These are phyloP conservation scores for Phthorimaea operculella DNA, from an alignment of 1,140 invertebrate species.

Conservation along the genomic window DNA sequence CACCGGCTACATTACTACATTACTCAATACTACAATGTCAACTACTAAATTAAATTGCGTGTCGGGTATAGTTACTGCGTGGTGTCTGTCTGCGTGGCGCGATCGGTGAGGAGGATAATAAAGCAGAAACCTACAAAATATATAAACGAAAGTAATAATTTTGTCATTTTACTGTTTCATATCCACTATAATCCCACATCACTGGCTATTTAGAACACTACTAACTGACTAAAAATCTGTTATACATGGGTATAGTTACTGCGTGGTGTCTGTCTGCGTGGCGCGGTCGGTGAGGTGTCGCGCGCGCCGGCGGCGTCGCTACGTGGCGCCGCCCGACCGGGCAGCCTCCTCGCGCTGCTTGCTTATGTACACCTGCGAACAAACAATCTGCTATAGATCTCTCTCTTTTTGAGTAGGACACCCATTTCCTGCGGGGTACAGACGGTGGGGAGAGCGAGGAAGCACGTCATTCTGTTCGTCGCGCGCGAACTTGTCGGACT, in stretches of 20 bases:
- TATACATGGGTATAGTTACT: not conserved
- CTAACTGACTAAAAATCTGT: not conserved
- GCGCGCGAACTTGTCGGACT: no score
- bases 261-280: slow-evolving; percentile 39
- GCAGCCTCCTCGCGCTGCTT: slow-evolving; percentile 44
- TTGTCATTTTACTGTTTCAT: not conserved
- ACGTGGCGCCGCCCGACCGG: slow-evolving; percentile 11
- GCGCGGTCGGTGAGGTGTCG: slow-evolving; percentile 30
- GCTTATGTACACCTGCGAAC: slow-evolving; percentile 45
- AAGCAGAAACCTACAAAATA: not conserved
- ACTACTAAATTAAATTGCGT: not conserved
- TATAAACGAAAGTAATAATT: slow-evolving; percentile 1
- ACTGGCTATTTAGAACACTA: not conserved
- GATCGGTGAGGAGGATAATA: slow-evolving; percentile 16
- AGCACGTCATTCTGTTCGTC: no score
- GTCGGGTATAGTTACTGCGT: not conserved
- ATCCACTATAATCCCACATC: not conserved
- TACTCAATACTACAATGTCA: not conserved
- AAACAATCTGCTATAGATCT: not conserved
- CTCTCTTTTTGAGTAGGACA: no score
- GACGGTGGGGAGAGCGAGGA: no score
- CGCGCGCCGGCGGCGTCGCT: slow-evolving; percentile 40
- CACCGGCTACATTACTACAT: not conserved
- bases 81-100: slow-evolving; percentile 46
- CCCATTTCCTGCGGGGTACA: no score